These are phyloP conservation scores for Diadophis punctatus DNA, from an alignment of 2,113 vertebrate genomes.

Conservation along the genomic window DNA sequence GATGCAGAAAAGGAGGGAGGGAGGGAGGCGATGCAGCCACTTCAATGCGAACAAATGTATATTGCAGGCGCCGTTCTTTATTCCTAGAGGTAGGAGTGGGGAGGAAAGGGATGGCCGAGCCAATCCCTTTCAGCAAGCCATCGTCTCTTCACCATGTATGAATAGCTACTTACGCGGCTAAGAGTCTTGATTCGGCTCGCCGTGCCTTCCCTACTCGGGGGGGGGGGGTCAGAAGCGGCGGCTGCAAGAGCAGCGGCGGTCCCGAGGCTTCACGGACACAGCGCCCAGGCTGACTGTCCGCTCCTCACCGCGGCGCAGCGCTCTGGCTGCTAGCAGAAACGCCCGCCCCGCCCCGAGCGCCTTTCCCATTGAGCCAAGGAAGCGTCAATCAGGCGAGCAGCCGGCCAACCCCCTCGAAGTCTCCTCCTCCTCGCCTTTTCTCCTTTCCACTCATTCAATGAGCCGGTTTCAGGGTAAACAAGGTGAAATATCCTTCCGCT, in stretches of 20 bases:
- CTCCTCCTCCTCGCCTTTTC: constrained; percentile 14
- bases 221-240: constrained; percentile 59
- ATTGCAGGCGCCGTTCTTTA: not conserved
- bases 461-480: constrained; percentile 46
- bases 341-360: not conserved
- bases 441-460: constrained; percentile 14
- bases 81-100: constrained; percentile 9
- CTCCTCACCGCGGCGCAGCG: not conserved
- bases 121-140: constrained; percentile 81
- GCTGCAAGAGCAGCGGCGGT: constrained; percentile 19
- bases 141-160: constrained; percentile 66
- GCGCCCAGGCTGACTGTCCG: not conserved
- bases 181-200: constrained; percentile 57
- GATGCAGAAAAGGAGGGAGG: not conserved
- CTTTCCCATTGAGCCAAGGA: not conserved
- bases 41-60: not conserved
- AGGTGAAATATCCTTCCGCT: constrained; percentile 44
- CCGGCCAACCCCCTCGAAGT: not conserved
- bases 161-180: constrained; percentile 80
- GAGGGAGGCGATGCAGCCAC: not conserved
- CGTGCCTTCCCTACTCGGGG: constrained; percentile 21
- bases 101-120: constrained; percentile 69
- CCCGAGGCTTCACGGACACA: constrained; percentile 31
- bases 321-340: not conserved
- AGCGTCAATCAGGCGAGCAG: not conserved